phyloP scores from a whole-genome alignment of 2,113 vertebrate genomes.

The Dromiciops gliroides region DNA sequence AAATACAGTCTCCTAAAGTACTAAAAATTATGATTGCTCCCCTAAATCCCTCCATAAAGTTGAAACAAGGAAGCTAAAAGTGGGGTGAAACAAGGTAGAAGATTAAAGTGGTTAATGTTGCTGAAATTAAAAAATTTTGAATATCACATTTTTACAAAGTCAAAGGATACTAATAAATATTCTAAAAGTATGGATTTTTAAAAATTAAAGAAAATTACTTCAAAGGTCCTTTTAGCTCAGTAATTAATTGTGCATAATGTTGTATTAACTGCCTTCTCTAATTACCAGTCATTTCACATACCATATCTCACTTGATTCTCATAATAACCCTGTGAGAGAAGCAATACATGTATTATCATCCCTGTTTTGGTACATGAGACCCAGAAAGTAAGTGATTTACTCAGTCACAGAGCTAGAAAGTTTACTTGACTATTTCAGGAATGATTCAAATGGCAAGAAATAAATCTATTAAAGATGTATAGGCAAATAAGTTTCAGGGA shows the following conservation, averaged over 20 bases:
- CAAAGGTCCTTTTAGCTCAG: neutral
- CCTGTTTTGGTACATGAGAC: neutral
- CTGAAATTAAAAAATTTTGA: neutral
- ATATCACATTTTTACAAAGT: neutral
- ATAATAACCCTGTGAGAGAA: neutral
- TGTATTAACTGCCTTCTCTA: neutral
- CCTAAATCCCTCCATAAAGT: neutral
- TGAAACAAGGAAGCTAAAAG: neutral
- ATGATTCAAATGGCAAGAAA: constrained; percentile 12
- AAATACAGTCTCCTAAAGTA: neutral
- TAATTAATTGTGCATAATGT: neutral
- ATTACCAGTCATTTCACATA: neutral
- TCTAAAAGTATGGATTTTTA: neutral
- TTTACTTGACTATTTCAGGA: constrained; percentile 35
- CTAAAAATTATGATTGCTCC: neutral
- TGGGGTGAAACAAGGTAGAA: neutral
- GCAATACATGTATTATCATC: neutral
- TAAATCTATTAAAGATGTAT: neutral
- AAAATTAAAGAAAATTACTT: neutral
- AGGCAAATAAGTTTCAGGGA: neutral
- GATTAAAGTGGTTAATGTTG: neutral
- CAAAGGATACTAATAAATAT: neutral
- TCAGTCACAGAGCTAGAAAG: neutral
- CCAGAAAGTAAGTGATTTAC: neutral
- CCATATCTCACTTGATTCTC: neutral